Evolutionary conservation across 2,888 invertebrate species (phyloP).

Genomic region (Idaea dimidiata): DNA sequence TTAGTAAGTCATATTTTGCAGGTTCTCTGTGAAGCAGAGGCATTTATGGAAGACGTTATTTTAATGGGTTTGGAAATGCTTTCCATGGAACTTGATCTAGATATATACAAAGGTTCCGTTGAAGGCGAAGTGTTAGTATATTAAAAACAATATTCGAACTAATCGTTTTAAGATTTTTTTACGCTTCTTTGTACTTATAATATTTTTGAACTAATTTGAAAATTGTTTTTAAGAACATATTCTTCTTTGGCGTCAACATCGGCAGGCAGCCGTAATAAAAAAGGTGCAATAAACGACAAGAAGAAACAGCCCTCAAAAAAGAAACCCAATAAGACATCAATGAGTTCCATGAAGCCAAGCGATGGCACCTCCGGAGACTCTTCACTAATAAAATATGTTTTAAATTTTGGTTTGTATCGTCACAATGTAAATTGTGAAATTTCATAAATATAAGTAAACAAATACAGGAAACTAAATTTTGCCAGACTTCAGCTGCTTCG

Average conservation of each 20-base stretch:
- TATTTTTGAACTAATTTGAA: too few relatives aligned
- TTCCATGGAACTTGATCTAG: conserved; percentile 64
- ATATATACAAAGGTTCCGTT: conserved; percentile 41
- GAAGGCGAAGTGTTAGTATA: conserved; percentile 40
- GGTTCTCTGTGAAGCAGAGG: conserved; percentile 69
- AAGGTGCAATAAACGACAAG: conserved; percentile 44
- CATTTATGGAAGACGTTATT: conserved; percentile 72
- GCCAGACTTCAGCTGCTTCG: too few relatives aligned
- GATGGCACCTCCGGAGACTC: conserved; percentile 41
- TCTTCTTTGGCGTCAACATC: conserved; percentile 49
- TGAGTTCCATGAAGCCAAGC: conserved; percentile 46
- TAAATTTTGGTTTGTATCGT: conserved; percentile 56
- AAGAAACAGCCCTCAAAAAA: conserved; percentile 42
- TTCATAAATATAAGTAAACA: too few relatives aligned
- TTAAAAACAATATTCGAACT: not conserved
- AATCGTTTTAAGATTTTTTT: not conserved
- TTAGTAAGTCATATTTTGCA: conserved; percentile 26
- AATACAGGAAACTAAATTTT: too few relatives aligned
- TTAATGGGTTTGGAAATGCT: conserved; percentile 68
- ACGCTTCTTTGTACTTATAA: too few relatives aligned
- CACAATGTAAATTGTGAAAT: not conserved
- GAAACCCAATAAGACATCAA: conserved; percentile 46
- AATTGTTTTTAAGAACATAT: conserved; percentile 34
- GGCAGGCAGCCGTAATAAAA: conserved; percentile 53
- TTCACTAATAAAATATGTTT: conserved; percentile 62